These are phyloP conservation scores for Tridacna gigas DNA, from an alignment of 2,888 invertebrate genomes.

Conservation along the genomic window DNA sequence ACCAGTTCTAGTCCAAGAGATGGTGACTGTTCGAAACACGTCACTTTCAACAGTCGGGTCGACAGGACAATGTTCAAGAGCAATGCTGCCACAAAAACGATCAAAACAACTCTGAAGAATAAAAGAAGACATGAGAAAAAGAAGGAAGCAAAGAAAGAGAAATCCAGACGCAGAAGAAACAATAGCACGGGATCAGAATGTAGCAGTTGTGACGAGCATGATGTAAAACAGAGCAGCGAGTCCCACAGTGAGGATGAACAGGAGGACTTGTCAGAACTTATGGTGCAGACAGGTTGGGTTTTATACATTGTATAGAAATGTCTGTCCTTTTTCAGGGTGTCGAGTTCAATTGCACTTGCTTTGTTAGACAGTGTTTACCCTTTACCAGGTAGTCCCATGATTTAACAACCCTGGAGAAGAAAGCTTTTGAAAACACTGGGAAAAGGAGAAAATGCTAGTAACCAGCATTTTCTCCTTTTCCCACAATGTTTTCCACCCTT, in stretches of 20 bases:
- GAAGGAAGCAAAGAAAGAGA: constrained; percentile 76
- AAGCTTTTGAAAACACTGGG: background rate
- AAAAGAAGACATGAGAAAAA: constrained; percentile 79
- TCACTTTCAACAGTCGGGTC: constrained; percentile 82
- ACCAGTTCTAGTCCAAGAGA: constrained; percentile 66
- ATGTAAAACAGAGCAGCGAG: constrained; percentile 62
- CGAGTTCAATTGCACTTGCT: too few species aligned
- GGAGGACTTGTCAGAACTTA: constrained; percentile 45
- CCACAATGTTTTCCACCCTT: background rate
- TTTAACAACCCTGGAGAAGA: background rate
- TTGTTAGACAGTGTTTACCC: background rate
- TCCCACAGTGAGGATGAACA: constrained; percentile 69
- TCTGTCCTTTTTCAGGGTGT: too few species aligned
- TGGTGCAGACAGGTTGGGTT: constrained; percentile 41
- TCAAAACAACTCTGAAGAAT: constrained; percentile 82
- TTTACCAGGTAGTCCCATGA: too few species aligned
- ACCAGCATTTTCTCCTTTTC: constrained; percentile 3
- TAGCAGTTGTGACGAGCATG: constrained; percentile 72
- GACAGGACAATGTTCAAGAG: constrained; percentile 81
- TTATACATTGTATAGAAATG: background rate
- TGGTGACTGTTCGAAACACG: constrained; percentile 72
- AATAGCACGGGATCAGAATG: constrained; percentile 74
- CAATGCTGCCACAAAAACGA: constrained; percentile 78
- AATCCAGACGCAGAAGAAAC: constrained; percentile 61
- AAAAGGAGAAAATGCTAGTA: background rate